Evolutionary conservation across 1,140 invertebrate genomes (phyloP).

Genomic region (Rhagoletis pomonella): DNA sequence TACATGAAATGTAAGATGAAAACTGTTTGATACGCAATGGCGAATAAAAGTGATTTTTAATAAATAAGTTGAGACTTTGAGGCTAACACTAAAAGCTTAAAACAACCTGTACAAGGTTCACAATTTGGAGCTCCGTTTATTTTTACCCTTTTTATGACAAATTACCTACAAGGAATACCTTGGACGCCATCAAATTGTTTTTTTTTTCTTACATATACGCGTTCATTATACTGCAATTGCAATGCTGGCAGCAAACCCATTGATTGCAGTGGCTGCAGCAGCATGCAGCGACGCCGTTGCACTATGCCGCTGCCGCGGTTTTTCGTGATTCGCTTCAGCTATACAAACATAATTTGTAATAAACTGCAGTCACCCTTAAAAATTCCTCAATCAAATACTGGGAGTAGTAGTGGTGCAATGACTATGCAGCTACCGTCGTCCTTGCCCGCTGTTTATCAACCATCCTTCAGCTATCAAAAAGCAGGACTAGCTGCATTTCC

Average conservation of each 20-base stretch:
- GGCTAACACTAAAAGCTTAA: too few species aligned
- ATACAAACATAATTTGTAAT: not conserved
- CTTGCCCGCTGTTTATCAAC: not conserved
- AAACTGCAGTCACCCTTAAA: slow-evolving; percentile 19
- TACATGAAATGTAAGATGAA: too few species aligned
- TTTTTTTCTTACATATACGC: not conserved
- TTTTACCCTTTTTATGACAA: too few species aligned
- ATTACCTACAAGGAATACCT: not conserved
- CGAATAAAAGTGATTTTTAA: too few species aligned
- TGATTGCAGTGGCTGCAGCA: not conserved
- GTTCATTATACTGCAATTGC: not conserved
- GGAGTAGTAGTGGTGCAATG: not conserved
- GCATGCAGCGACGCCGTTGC: not conserved
- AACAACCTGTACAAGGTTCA: too few species aligned
- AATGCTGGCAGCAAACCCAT: not conserved
- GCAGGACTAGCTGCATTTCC: not conserved
- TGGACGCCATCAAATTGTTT: not conserved
- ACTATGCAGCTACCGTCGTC: too few species aligned
- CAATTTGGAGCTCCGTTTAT: too few species aligned
- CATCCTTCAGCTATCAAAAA: not conserved
- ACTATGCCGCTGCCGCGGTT: not conserved
- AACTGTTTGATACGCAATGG: too few species aligned
- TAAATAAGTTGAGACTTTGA: too few species aligned
- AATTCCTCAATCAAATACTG: not conserved
- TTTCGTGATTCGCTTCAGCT: not conserved